Evolutionary conservation across 1,140 invertebrate genomes (phyloP).

Genomic region (Condylostylus longicornis): DNA sequence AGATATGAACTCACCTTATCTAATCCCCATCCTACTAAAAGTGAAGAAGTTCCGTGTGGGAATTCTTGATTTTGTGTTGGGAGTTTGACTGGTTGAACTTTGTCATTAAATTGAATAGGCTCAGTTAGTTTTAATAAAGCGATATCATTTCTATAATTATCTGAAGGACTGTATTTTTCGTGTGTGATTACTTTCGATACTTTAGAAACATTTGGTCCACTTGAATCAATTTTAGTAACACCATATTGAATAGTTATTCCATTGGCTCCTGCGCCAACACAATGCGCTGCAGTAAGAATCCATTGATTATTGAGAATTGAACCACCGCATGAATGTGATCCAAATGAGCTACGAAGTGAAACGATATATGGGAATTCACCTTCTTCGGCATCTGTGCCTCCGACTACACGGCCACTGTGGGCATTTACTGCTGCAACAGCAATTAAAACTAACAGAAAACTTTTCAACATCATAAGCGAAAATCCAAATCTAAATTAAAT

Average conservation of each 20-base stretch:
- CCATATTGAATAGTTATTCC: slow-evolving; percentile 19
- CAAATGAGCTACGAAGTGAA: slow-evolving; percentile 18
- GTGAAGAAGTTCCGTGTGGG: slow-evolving; percentile 8
- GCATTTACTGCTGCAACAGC: too few relatives aligned
- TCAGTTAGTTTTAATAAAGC: slow-evolving; percentile 15
- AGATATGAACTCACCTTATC: slow-evolving; percentile 15
- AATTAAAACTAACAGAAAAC: too few relatives aligned
- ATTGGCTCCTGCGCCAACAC: slow-evolving; percentile 11
- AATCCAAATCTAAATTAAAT: too few relatives aligned
- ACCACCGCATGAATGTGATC: slow-evolving; percentile 25
- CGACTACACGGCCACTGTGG: too few relatives aligned
- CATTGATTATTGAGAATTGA: slow-evolving; percentile 22
- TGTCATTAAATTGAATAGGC: slow-evolving; percentile 10
- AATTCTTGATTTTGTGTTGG: slow-evolving; percentile 13
- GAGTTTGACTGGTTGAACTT: slow-evolving; percentile 17
- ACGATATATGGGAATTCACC: slow-evolving; percentile 23
- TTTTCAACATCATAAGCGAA: too few relatives aligned
- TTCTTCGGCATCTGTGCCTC: slow-evolving; percentile 11
- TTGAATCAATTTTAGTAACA: slow-evolving; percentile 12
- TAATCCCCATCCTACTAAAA: slow-evolving; percentile 25
- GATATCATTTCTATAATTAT: slow-evolving; percentile 22
- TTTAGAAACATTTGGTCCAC: slow-evolving; percentile 14
- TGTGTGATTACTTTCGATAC: slow-evolving; percentile 19
- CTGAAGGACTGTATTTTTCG: slow-evolving; percentile 18
- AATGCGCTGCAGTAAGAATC: slow-evolving; percentile 25